Evolutionary conservation across 2,797 vertebrate genomes (phyloP), one percentile per base, ranked within the genome.

Genomic region (Australoheros facetus): DNA sequence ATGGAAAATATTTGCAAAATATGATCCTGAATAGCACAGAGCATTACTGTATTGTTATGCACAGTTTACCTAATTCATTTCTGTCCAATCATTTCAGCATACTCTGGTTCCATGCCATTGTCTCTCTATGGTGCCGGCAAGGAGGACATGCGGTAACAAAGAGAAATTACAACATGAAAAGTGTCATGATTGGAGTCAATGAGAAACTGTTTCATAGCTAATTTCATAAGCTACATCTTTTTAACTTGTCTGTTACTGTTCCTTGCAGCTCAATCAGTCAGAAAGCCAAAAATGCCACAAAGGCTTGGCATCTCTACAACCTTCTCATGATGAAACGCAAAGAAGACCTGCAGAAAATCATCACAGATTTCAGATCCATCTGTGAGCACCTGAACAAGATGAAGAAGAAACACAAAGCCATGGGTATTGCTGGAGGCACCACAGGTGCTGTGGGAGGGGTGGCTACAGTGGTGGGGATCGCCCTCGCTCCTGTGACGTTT

Each of bases 381-480:
- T 76, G 88, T 12, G 16, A 86, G 6, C 53, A 6, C 56, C 39
- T 95, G 73, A 91, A 93, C 69, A 93, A 94, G 74, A 56, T 86
- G 3, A 79, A 91, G 80, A 92, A 91, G 88, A 91, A 58, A 7
- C 57, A 21, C n/a, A 94, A 90, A 81, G 85, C 77, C 51, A 89
- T 92, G 37, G 79, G 64, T 60, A 89, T 95, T 1, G 85, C 91
- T 0, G 95, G 94, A n/a, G 93, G 93, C 73, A 89, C 93, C 9
- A 88, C 92, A 0, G 92, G 94, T 1, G 89, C 91, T 0, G 84
- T 93, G 2, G 95, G 94, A 32, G 94, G 94, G 7, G 87, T 93
- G 71, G 81, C 92, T 0, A 89, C 92, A 1, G 75, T 95, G 42
- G 37, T 93, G 16, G 95, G 94, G 11, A 83, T 96, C 0, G 86